Evolutionary conservation across 2,113 vertebrate genomes (phyloP).

Genomic region (Thunnus thynnus): DNA sequence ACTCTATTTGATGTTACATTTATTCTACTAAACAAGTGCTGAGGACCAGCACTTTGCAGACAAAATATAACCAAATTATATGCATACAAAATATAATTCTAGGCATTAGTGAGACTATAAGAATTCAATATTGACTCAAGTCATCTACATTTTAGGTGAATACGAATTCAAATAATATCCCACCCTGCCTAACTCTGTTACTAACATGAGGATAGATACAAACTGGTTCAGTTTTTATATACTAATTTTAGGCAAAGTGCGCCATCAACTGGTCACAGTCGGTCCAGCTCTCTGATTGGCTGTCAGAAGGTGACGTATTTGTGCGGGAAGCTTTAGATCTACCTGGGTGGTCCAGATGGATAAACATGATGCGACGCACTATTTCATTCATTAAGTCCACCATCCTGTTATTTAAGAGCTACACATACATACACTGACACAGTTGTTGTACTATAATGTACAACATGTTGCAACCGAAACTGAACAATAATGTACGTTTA

Average conservation of each 20-base stretch:
- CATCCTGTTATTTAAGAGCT: not conserved
- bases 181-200: no score
- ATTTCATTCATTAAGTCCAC: not conserved
- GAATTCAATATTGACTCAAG: no score
- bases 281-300: conserved; percentile 9
- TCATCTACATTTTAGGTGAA: no score
- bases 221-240: no score
- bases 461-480: not conserved
- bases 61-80: not conserved
- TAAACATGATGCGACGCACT: not conserved
- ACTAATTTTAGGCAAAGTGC: not conserved
- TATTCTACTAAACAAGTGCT: no score
- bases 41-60: no score
- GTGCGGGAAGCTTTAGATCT: conserved; percentile 49
- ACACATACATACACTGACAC: not conserved
- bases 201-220: no score
- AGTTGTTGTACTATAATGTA: not conserved
- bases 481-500: not conserved
- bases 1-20: no score
- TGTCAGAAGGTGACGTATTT: not conserved
- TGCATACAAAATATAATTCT: not conserved
- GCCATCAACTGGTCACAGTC: not conserved
- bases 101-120: no score
- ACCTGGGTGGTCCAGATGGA: conserved; percentile 28
- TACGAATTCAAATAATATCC: no score